Evolutionary conservation across 1,140 invertebrate genomes (phyloP).

Genomic region (Pseudomyrmex concolor): DNA sequence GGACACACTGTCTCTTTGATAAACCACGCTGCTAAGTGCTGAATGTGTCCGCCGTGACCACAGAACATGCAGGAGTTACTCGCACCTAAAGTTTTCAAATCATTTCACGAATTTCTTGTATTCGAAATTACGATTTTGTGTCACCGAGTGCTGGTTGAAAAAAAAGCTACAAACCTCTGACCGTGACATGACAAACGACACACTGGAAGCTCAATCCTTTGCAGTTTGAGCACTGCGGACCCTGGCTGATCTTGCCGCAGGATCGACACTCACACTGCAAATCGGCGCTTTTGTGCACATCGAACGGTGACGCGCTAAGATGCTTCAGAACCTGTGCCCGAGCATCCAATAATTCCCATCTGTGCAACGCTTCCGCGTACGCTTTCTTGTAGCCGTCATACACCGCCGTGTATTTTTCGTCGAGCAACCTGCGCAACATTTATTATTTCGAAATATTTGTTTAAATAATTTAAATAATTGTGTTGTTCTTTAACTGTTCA

Average conservation of each 20-base stretch:
- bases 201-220: conserved; percentile 91
- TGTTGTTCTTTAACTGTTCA: not conserved
- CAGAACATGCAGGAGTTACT: conserved; percentile 93
- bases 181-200: conserved; percentile 93
- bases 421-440: conserved; percentile 79
- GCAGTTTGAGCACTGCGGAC: conserved; percentile 89
- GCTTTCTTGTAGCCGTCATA: conserved; percentile 95
- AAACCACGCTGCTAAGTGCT: conserved; percentile 94
- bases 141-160: not conserved
- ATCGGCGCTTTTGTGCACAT: conserved; percentile 89
- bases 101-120: conserved; percentile 1
- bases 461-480: not conserved
- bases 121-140: not conserved
- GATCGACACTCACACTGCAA: conserved; percentile 90
- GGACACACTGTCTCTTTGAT: conserved; percentile 88
- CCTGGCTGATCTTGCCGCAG: conserved; percentile 87
- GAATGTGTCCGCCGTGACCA: conserved; percentile 95
- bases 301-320: conserved; percentile 86
- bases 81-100: conserved; percentile 84
- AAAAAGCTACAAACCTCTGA: conserved; percentile 88
- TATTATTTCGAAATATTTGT: conserved; percentile 1
- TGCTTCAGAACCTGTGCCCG: conserved; percentile 93
- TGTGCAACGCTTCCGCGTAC: conserved; percentile 95
- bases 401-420: conserved; percentile 86
- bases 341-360: conserved; percentile 93